A percentile compares a stretch with the other conserved stretches of the same genome.
phyloP scores from a whole-genome alignment of 2,888 invertebrate species.

The Tipula lateralis region DNA sequence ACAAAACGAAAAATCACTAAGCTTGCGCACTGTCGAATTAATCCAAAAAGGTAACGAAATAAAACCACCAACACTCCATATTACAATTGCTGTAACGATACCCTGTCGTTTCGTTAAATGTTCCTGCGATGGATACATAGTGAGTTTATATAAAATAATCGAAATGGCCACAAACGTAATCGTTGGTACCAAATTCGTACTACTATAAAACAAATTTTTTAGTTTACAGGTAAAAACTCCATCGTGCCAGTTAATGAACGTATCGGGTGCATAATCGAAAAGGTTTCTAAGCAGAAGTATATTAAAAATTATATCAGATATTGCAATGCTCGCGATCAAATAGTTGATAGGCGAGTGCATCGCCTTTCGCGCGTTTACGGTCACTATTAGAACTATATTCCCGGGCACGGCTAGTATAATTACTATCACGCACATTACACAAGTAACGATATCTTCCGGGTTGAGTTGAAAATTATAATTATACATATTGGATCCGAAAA shows the following conservation, averaged over 20 bases:
- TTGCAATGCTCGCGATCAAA: background rate
- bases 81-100: background rate
- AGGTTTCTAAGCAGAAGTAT: too few species aligned
- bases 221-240: background rate
- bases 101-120: background rate
- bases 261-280: too few species aligned
- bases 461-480: too few species aligned
- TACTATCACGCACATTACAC: background rate
- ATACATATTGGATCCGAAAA: too few species aligned
- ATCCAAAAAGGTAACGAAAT: background rate
- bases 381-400: background rate
- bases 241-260: background rate
- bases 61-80: background rate
- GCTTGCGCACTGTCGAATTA: background rate
- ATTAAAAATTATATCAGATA: background rate
- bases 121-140: background rate
- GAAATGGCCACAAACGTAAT: background rate
- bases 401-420: background rate
- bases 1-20: background rate
- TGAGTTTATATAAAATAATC: background rate
- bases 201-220: background rate
- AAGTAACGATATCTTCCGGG: background rate
- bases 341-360: background rate
- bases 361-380: background rate
- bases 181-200: background rate